Conservation (phyloP, 2,888 invertebrate species). For the Phalangium opilio region DNA sequence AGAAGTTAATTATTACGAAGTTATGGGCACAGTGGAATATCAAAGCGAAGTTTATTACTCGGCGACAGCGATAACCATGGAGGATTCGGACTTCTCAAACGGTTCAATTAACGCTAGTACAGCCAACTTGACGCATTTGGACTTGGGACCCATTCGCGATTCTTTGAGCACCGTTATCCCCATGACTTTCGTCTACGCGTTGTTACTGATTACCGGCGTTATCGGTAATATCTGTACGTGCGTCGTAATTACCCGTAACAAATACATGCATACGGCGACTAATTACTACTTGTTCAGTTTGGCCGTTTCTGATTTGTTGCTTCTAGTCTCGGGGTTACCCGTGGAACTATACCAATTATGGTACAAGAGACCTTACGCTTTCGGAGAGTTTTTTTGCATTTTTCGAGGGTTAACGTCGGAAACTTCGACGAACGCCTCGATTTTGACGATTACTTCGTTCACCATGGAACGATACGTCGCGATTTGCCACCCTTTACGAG, state of each 20-base stretch:
- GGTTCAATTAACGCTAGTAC: neutral
- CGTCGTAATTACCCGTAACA: conserved; percentile 56
- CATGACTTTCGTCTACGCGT: conserved; percentile 49
- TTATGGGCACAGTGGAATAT: no score
- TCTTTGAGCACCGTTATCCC: conserved; percentile 18
- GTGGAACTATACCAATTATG: conserved; percentile 47
- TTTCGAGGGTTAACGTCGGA: conserved; percentile 63
- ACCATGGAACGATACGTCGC: conserved; percentile 74
- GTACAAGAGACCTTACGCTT: conserved; percentile 30
- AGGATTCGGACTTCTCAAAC: no score
- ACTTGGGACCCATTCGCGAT: conserved; percentile 12
- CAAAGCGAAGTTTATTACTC: no score
- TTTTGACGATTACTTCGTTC: conserved; percentile 64
- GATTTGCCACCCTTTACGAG: conserved; percentile 65
- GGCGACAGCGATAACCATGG: no score
- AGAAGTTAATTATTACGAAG: no score
- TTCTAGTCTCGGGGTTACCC: conserved; percentile 64
- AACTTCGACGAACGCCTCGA: conserved; percentile 58
- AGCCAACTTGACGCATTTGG: neutral
- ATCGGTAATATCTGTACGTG: conserved; percentile 61
- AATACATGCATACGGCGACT: conserved; percentile 68
- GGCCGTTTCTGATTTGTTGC: conserved; percentile 62
- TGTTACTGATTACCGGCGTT: conserved; percentile 56
- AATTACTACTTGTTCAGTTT: conserved; percentile 68
- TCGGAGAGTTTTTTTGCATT: conserved; percentile 62